Base-by-base conservation (phyloP, 2,113 vertebrate genomes). In the Sisor rabdophorus region DNA sequence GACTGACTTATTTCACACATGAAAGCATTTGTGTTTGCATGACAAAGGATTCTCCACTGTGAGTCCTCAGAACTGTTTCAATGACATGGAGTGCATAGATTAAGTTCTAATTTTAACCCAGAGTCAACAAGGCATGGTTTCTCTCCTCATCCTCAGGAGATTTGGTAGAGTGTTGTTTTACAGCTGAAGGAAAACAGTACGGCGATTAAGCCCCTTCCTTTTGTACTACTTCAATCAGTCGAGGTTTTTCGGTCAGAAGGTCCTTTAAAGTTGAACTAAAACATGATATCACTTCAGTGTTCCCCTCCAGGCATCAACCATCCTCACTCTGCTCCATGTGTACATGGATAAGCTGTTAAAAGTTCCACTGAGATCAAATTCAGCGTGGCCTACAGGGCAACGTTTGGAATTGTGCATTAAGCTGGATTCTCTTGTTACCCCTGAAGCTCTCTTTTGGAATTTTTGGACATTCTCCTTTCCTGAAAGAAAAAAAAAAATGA, bases 211-310 rank as follows among this genome's bases (percentile, higher is more conserved):
- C 0, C 28, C 22, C 50, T n/a, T 55, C 12, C 10, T 71, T 10
- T 58, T 72, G n/a, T 40, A 58, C 30, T 36, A 44, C 71, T 26
- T 58, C 71, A 58, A 9, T 44, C 2, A 8, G 54, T 47, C 40
- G 65, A 69, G 47, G 48, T 52, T 52, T n/a, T 69, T 20, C 17
- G 48, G 47, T 28, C 65, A 69, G 24, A 40, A 26, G 70, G 54
- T 58, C 54, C 30, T n/a, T 56, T 24, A 59, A 72, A 72, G 71
- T 72, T 40, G 24, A 58, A 58, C n/a, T 59, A 54, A 19, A 72
- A 58, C 22, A 40, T 58, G 55, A 72, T 59, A 72, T 72, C 55
- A 72, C 52, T 69, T 16, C 47, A 59, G 19, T 3, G 40, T 3
- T 40, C 19, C 30, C 54, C 53, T 24, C 13, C 52, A 65, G 63